Conservation (phyloP, 92 coral and sea anemone species). For the Palythoa grandis region DNA sequence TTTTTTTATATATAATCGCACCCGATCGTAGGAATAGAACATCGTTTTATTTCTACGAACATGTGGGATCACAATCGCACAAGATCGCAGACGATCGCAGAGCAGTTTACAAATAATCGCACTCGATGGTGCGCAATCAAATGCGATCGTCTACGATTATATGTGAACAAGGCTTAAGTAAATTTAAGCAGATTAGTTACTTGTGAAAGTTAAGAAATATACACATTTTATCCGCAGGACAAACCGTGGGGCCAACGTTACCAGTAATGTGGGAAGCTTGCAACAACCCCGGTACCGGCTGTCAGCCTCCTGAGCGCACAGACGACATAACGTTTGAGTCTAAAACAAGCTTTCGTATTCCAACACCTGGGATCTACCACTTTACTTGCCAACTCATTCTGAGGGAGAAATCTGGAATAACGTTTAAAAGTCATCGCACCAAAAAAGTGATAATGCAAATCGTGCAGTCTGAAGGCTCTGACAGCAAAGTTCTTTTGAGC, state of each 20-base stretch:
- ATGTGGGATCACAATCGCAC: too few species aligned
- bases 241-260: not conserved
- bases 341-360: not conserved
- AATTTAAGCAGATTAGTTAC: too few species aligned
- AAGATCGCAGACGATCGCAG: too few species aligned
- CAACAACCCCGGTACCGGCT: not conserved
- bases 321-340: not conserved
- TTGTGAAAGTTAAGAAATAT: too few species aligned
- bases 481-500: not conserved
- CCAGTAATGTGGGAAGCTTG: not conserved
- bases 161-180: too few species aligned
- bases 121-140: too few species aligned
- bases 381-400: not conserved
- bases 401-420: not conserved
- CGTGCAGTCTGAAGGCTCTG: not conserved
- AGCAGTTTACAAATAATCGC: too few species aligned
- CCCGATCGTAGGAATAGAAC: too few species aligned
- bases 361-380: not conserved
- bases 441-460: not conserved
- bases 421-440: not conserved
- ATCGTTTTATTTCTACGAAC: too few species aligned
- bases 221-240: not conserved
- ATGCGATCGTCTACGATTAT: too few species aligned
- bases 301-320: not conserved
- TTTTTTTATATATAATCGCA: too few species aligned